Percentiles rank a stretch among this genome's conserved stretches.
Evolutionary conservation across 1,140 invertebrate species (phyloP).

Genomic region (Meloidogyne exigua): DNA sequence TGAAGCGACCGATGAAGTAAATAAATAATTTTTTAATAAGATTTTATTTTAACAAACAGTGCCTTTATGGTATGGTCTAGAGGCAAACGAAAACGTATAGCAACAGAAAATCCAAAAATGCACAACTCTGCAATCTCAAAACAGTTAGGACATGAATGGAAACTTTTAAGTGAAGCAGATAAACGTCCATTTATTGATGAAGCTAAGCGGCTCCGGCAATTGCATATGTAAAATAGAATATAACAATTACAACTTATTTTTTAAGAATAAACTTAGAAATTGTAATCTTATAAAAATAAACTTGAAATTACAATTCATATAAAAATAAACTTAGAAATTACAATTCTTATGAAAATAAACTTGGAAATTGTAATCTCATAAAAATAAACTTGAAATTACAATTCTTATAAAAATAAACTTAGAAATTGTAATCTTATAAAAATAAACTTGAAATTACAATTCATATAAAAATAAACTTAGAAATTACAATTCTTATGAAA

Average conservation of each 20-base stretch:
- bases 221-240: conserved; percentile 73
- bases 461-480: neutral
- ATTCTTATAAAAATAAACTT: too few relatives aligned
- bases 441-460: neutral
- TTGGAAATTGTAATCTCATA: too few relatives aligned
- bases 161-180: conserved; percentile 86
- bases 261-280: neutral
- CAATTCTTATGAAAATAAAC: too few relatives aligned
- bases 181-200: conserved; percentile 97
- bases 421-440: too few relatives aligned
- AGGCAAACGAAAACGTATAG: conserved; percentile 75
- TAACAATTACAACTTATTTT: neutral
- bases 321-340: neutral
- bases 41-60: conserved; percentile 65
- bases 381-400: neutral
- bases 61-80: conserved; percentile 99
- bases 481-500: too few relatives aligned
- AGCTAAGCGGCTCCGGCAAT: conserved; percentile 79
- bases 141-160: conserved; percentile 90
- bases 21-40: neutral
- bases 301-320: neutral
- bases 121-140: conserved; percentile 95
- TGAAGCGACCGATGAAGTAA: conserved; percentile 92
- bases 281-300: too few relatives aligned
- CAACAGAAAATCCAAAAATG: conserved; percentile 93